These are phyloP conservation scores for Leptestheria dahalacensis DNA, from an alignment of 1,140 invertebrate genomes.

Conservation along the genomic window DNA sequence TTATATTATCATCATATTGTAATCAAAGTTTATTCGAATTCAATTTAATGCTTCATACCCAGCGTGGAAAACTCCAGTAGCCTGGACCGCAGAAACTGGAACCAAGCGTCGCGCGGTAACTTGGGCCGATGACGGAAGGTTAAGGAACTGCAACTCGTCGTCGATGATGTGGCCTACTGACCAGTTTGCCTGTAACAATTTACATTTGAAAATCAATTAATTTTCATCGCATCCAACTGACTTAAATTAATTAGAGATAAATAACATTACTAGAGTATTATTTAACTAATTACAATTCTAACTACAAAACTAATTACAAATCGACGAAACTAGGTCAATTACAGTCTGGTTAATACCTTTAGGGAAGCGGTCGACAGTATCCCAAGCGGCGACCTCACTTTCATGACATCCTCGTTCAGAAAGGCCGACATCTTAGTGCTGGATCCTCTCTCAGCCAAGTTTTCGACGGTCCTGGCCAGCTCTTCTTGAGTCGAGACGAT, in stretches of 20 bases:
- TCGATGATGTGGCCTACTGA: not conserved
- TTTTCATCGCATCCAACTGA: not conserved
- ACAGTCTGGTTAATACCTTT: too few species aligned
- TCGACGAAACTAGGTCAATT: too few species aligned
- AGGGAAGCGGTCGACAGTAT: constrained; percentile 10
- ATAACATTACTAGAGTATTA: not conserved
- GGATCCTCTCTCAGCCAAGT: not conserved
- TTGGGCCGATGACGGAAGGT: constrained; percentile 1
- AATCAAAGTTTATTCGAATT: too few species aligned
- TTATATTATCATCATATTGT: too few species aligned
- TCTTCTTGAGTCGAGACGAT: not conserved
- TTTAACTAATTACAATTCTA: not conserved
- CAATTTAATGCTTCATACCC: too few species aligned
- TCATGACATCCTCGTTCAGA: not conserved
- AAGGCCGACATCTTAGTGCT: not conserved
- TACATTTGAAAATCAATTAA: not conserved
- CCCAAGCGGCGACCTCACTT: constrained; percentile 3
- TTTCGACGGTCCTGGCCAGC: not conserved
- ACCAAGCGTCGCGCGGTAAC: constrained; percentile 1
- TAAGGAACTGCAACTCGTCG: constrained; percentile 5
- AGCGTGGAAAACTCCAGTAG: constrained; percentile 4
- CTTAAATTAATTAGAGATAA: not conserved
- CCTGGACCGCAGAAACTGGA: constrained; percentile 3
- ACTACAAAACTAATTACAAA: too few species aligned
- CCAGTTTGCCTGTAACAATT: not conserved